Evolutionary conservation across 2,888 invertebrate species (phyloP).

Genomic region (Drosophila bunnanda): DNA sequence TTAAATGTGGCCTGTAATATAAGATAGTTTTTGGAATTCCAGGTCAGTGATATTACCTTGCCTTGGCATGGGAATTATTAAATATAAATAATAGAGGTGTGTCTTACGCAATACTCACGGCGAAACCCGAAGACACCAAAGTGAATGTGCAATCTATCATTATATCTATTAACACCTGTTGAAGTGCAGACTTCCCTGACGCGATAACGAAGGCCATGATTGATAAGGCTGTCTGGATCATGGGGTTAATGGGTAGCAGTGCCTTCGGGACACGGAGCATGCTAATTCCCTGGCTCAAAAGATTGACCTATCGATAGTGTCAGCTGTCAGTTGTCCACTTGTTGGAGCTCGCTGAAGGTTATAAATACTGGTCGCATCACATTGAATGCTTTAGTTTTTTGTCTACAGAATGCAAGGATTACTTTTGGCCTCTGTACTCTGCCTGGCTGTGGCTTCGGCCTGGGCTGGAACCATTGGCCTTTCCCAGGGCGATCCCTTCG

Average conservation of each 20-base stretch:
- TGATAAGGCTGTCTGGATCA: neutral
- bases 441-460: constrained; percentile 43
- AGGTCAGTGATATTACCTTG: neutral
- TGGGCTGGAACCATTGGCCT: constrained; percentile 47
- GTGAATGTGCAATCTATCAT: neutral
- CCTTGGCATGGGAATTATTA: neutral
- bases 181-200: constrained; percentile 36
- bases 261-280: constrained; percentile 12
- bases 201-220: constrained; percentile 26
- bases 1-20: no score
- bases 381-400: neutral
- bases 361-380: constrained; percentile 33
- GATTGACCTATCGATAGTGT: constrained; percentile 28
- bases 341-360: constrained; percentile 3
- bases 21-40: no score
- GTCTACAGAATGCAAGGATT: constrained; percentile 34
- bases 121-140: neutral
- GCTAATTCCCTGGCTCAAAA: constrained; percentile 34
- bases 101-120: neutral
- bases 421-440: constrained; percentile 35
- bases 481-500: constrained; percentile 42
- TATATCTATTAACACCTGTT: constrained; percentile 27
- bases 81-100: constrained; percentile 3
- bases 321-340: constrained; percentile 16
- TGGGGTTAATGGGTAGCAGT: neutral